Conservation (phyloP, 2,797 vertebrate genomes). For the Xenopus petersii region DNA sequence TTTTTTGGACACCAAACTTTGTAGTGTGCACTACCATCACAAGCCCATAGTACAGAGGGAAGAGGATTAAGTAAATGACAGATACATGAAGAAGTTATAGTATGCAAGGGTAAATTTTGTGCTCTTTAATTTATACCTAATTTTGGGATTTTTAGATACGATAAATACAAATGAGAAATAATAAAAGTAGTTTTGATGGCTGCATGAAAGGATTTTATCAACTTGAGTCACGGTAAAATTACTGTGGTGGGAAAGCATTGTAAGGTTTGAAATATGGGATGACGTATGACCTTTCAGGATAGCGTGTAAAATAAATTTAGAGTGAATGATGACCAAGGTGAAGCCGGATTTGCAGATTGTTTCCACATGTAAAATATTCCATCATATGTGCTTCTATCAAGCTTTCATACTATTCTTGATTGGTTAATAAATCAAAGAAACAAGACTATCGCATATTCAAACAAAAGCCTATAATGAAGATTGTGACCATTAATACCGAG, state of each 20-base stretch:
- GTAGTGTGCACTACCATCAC: too few species aligned
- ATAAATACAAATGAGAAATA: neutral
- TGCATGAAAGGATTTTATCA: constrained; percentile 10
- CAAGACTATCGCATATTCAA: neutral
- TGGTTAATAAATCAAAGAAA: constrained; percentile 6
- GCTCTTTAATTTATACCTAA: neutral
- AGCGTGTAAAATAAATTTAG: constrained; percentile 32
- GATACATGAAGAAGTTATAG: too few species aligned
- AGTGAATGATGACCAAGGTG: constrained; percentile 42
- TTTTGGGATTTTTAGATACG: neutral
- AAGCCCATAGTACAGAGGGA: too few species aligned
- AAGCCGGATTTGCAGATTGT: constrained; percentile 25
- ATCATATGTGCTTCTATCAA: constrained; percentile 30
- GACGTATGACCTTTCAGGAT: constrained; percentile 38
- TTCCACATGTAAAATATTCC: constrained; percentile 43
- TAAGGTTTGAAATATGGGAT: constrained; percentile 15
- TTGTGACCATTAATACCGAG: neutral
- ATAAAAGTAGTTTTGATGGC: neutral
- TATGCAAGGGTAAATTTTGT: neutral
- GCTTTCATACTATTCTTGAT: neutral
- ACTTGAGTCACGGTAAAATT: constrained; percentile 21
- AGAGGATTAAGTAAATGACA: too few species aligned
- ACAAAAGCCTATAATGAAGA: neutral
- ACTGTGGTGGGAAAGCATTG: constrained; percentile 18
- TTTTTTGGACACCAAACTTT: too few species aligned